Evolutionary conservation across 2,888 invertebrate species (phyloP).

Genomic region (Molanna angustata): DNA sequence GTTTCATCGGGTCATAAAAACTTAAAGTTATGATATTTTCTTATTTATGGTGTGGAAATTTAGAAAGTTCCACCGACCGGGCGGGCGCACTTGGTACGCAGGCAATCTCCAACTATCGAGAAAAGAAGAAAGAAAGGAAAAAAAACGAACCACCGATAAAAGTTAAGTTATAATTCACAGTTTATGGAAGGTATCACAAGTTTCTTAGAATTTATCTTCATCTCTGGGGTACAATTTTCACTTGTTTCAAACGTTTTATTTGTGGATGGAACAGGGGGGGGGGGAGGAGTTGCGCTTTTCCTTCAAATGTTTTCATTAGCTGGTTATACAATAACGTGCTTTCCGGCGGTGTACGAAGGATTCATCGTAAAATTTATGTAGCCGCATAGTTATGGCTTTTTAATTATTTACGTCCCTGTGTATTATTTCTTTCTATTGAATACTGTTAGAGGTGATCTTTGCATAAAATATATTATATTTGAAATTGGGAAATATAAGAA

Average conservation of each 20-base stretch:
- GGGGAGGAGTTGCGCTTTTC: no score
- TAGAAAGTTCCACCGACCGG: conserved; percentile 14
- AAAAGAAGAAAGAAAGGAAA: background rate
- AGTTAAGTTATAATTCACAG: conserved; percentile 30
- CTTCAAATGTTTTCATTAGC: no score
- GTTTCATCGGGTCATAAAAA: conserved; percentile 19
- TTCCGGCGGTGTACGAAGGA: no score
- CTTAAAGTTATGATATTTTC: conserved; percentile 18
- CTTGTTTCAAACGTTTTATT: conserved; percentile 21
- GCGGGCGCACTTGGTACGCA: no score
- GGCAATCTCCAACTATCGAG: conserved; percentile 19
- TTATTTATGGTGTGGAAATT: conserved; percentile 18
- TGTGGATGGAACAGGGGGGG: no score
- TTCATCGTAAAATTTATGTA: no score
- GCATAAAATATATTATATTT: no score
- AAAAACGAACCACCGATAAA: conserved; percentile 21
- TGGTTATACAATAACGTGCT: no score
- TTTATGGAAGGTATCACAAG: conserved; percentile 30
- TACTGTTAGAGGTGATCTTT: no score
- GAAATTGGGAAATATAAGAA: background rate
- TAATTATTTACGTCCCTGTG: no score
- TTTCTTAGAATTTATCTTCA: conserved; percentile 22
- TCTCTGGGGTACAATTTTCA: conserved; percentile 20
- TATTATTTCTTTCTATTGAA: no score
- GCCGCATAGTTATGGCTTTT: no score